These are phyloP conservation scores for Dendrocincla tyrannina DNA, from an alignment of 2,797 vertebrate species.

Conservation along the genomic window DNA sequence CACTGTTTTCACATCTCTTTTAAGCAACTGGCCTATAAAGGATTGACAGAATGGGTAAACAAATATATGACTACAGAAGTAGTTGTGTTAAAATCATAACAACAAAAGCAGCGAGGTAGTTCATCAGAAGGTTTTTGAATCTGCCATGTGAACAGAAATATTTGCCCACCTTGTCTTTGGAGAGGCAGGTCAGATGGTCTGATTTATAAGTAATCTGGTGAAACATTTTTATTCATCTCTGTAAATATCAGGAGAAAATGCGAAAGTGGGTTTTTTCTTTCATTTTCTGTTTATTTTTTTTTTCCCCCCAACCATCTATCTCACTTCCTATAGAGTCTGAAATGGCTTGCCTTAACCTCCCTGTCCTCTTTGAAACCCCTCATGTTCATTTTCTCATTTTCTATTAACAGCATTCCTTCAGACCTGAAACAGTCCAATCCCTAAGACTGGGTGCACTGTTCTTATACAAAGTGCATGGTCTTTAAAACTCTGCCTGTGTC, in stretches of 20 bases:
- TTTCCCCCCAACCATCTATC: accelerated
- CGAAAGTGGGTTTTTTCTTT: neutral
- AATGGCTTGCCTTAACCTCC: neutral
- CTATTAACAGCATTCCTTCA: neutral
- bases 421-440: neutral
- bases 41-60: neutral
- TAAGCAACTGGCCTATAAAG: neutral
- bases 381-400: neutral
- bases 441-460: neutral
- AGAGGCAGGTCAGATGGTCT: neutral
- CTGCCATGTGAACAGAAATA: neutral
- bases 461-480: accelerated
- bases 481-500: neutral
- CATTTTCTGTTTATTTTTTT: neutral
- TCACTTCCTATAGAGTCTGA: neutral
- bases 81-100: neutral
- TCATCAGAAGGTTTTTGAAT: neutral
- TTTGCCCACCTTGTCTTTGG: neutral
- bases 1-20: neutral
- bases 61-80: neutral
- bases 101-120: accelerated
- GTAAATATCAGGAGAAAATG: neutral
- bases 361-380: neutral
- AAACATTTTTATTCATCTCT: neutral
- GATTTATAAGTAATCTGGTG: accelerated